Evolutionary conservation across 1,140 invertebrate species (phyloP), one percentile per base, ranked within the genome.

Genomic region (Leptoteleia sp.): DNA sequence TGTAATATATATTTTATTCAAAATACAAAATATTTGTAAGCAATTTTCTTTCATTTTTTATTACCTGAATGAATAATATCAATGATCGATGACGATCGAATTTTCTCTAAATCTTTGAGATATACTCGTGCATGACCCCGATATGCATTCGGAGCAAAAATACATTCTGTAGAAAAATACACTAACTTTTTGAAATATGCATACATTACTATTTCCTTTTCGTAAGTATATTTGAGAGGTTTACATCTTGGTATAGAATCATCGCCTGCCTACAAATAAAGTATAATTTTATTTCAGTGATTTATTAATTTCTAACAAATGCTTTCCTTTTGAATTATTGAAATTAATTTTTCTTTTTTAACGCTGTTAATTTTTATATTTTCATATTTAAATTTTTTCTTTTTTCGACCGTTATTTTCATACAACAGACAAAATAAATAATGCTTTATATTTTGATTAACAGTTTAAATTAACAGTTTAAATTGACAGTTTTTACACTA

Each of bases 151-250:
- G 99, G 99, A 9, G 98, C 96, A 91, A 99, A 99, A 31, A 98
- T 93, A 91, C 98, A 99, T 89, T 99, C 99, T 0, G 98, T 99
- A 6, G 97, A 99, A 90, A 99, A 99, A 86, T 99, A 99, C 33
- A 99, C 93, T n/a, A 99, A 88, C 81, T 96, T 96, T 87, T 98
- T 98, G 85, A 97, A 99, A 89, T 98, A 97, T 1, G 98, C 98
- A 91, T 99, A 99, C 96, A 99, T 98, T 0, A 99, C 99, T 85
- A 99, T 99, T 91, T 99, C 99, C 86, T 99, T 99, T 89, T 99
- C 98, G 88, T 99, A 99, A 2, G 97, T 95, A 84, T 99, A 99
- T 87, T 99, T 99, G 15, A 99, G 93, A 4, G 98, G 99, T 88
- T 99, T 99, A 50, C 96, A 97, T 79, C 98, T 91, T 3, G 96